Conservation (phyloP, 1,140 invertebrate species). For the Pseudachorutes palmiensis region DNA sequence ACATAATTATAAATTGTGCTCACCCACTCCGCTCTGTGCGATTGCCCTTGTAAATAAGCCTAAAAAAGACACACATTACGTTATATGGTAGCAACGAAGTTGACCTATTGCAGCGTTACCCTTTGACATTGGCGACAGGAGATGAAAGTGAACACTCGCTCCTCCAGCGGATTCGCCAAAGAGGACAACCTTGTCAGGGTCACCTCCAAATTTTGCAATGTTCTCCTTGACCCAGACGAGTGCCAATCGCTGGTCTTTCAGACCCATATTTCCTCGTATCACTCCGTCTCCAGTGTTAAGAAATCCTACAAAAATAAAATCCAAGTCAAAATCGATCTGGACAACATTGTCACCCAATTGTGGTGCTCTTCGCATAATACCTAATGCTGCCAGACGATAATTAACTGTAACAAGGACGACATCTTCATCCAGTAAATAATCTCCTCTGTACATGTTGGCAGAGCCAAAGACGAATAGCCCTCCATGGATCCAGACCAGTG, state of each 20-base stretch:
- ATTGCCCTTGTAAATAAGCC: conserved; percentile 33
- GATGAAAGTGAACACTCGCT: conserved; percentile 51
- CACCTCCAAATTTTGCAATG: conserved; percentile 53
- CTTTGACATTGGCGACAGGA: conserved; percentile 45
- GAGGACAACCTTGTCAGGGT: conserved; percentile 49
- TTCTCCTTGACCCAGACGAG: conserved; percentile 47
- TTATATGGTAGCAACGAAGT: neutral
- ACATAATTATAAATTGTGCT: neutral
- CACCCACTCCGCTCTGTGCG: conserved; percentile 30
- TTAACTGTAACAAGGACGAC: conserved; percentile 53
- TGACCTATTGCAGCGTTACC: neutral
- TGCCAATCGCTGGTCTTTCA: conserved; percentile 48
- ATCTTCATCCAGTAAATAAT: conserved; percentile 40
- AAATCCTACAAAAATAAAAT: conserved; percentile 38
- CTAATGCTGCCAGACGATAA: conserved; percentile 47
- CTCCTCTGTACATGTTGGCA: conserved; percentile 39
- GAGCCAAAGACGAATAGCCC: conserved; percentile 44
- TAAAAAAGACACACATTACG: neutral
- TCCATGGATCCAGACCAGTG: conserved; percentile 20
- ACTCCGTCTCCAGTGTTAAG: conserved; percentile 39
- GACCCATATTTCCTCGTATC: conserved; percentile 40
- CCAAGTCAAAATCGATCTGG: neutral
- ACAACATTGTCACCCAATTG: too few relatives aligned
- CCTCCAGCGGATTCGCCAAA: conserved; percentile 46
- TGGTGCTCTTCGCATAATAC: too few relatives aligned